Evolutionary conservation across 1,140 invertebrate species (phyloP).

Genomic region (Conus ventricosus): DNA sequence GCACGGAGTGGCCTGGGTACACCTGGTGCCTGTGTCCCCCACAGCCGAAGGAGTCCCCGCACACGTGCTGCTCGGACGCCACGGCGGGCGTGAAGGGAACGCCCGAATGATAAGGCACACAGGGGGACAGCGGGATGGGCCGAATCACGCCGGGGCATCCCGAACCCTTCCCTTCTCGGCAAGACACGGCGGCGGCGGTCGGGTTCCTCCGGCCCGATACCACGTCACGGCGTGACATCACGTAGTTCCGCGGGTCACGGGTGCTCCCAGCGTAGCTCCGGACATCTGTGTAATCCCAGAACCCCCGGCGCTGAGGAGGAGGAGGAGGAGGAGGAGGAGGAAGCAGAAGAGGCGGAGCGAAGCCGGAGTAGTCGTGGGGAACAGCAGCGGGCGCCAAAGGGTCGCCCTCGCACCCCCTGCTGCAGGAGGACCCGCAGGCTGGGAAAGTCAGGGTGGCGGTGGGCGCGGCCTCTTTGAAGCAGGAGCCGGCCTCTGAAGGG

Average conservation of each 20-base stretch:
- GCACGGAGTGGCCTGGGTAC: background rate
- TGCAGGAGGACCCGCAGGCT: background rate
- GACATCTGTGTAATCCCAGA: background rate
- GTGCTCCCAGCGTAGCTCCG: background rate
- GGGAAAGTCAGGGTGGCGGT: too few species aligned
- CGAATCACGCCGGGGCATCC: background rate
- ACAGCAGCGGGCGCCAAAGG: background rate
- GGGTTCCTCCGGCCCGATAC: background rate
- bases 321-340: constrained; percentile 8
- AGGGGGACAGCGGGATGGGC: background rate
- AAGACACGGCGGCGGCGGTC: background rate
- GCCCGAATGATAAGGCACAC: constrained; percentile 9
- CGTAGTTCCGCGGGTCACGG: background rate
- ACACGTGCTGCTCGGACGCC: background rate
- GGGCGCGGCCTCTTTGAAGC: too few species aligned
- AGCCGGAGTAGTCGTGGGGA: background rate
- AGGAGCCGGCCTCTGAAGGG: background rate
- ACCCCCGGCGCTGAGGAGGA: background rate
- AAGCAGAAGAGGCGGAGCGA: background rate
- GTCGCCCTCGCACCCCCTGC: background rate
- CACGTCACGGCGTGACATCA: background rate
- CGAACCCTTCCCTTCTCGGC: background rate
- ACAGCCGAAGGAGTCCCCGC: background rate
- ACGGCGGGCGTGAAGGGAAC: background rate
- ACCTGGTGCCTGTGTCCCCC: background rate